A percentile compares a stretch with the other conserved stretches of the same genome.
These are phyloP conservation scores for Drosophila dives DNA, from an alignment of 2,888 invertebrate species.

Conservation along the genomic window DNA sequence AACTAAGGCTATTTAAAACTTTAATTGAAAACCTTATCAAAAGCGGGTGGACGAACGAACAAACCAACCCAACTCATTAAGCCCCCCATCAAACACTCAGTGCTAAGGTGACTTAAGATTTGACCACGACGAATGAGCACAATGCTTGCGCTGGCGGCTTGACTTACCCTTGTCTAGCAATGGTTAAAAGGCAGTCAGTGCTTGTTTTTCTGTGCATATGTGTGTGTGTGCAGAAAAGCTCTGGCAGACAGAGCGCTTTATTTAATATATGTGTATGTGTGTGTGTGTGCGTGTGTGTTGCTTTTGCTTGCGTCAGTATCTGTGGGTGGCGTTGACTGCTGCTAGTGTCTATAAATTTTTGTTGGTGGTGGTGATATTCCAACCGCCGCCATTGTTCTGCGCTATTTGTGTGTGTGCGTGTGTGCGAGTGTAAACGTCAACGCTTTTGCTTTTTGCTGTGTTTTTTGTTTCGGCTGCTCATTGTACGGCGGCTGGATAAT, in stretches of 20 bases:
- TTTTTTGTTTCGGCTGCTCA: slow-evolving; percentile 44
- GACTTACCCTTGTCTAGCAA: slow-evolving; percentile 44
- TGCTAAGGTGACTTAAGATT: slow-evolving; percentile 34
- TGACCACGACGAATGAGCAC: slow-evolving; percentile 14
- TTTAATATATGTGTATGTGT: neutral
- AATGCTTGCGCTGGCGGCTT: slow-evolving; percentile 14
- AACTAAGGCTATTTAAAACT: slow-evolving; percentile 53
- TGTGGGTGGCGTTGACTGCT: slow-evolving; percentile 25
- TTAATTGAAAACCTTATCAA: slow-evolving; percentile 62
- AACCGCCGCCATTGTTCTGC: slow-evolving; percentile 59
- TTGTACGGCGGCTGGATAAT: slow-evolving; percentile 58
- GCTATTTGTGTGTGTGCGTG: slow-evolving; percentile 36
- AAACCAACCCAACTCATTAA: slow-evolving; percentile 42
- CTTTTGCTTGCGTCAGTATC: slow-evolving; percentile 45
- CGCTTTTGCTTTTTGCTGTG: slow-evolving; percentile 65
- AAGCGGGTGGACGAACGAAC: slow-evolving; percentile 15
- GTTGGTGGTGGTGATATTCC: slow-evolving; percentile 47
- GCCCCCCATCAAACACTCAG: slow-evolving; percentile 17
- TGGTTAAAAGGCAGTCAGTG: slow-evolving; percentile 35
- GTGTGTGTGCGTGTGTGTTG: slow-evolving; percentile 11
- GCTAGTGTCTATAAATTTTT: slow-evolving; percentile 68
- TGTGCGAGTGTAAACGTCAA: slow-evolving; percentile 52
- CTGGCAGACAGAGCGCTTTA: slow-evolving; percentile 53
- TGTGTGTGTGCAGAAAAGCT: slow-evolving; percentile 41
- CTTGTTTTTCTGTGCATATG: slow-evolving; percentile 2